Percentiles rank a stretch among this genome's conserved stretches.
phyloP scores from a whole-genome alignment of 1,140 invertebrate genomes.

The Apis florea region DNA sequence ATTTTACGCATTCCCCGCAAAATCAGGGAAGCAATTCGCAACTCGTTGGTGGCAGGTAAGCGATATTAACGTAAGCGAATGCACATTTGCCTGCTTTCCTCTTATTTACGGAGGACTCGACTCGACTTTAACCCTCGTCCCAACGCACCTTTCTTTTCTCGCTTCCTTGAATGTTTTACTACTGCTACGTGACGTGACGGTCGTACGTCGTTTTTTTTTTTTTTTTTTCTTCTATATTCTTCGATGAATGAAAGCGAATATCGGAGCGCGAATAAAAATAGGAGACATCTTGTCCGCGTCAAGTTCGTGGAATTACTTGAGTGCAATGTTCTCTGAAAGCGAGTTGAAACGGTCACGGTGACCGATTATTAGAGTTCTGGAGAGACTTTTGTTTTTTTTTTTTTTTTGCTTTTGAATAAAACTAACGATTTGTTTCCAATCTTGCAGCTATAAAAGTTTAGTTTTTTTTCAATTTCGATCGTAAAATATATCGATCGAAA shows the following conservation, averaged over 20 bases:
- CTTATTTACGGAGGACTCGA: constrained; percentile 8
- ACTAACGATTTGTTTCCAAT: not conserved
- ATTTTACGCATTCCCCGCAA: constrained; percentile 83
- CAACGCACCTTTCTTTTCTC: not conserved
- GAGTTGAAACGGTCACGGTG: not conserved
- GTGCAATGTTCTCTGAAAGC: not conserved
- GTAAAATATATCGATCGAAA: too few relatives aligned
- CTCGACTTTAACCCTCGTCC: not conserved
- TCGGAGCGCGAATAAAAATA: too few relatives aligned
- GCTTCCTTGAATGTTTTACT: constrained; percentile 23
- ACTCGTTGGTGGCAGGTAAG: constrained; percentile 82
- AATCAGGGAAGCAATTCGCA: constrained; percentile 75
- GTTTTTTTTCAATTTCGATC: too few relatives aligned
- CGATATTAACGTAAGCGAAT: constrained; percentile 33
- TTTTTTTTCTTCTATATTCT: not conserved
- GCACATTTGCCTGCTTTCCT: constrained; percentile 47
- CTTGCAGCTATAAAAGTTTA: too few relatives aligned
- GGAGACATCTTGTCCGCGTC: not conserved
- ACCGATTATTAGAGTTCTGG: not conserved
- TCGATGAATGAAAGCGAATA: not conserved
- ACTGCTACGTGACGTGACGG: not conserved
- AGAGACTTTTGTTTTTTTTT: not conserved
- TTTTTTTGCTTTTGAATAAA: not conserved
- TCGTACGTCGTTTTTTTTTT: constrained; percentile 11
- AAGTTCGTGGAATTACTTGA: not conserved